Base-by-base conservation (phyloP, 2,113 vertebrate species). In the Antigone vipio region DNA sequence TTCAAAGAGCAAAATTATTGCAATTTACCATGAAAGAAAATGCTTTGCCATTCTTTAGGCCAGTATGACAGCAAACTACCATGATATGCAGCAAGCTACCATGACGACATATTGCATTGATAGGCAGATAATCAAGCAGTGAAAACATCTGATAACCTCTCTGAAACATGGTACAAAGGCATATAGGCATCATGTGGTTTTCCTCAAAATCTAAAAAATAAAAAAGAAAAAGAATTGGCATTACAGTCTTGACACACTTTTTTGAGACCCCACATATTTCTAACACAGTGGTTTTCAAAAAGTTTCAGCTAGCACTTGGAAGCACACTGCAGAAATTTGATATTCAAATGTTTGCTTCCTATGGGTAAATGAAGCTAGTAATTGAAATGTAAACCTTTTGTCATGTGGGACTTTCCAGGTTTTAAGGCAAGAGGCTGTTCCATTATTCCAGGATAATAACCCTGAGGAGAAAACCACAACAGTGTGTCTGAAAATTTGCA, bases 371-470 rank as follows among this genome's bases (percentile, higher is more conserved):
- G 77, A 55, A 82, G 42, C 26, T 62, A 8, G 71, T 95, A 95
- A 87, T 74, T 94, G 84, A 96, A 96, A 96, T 85, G 38, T 89
- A 89, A 96, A 93, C 81, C 27, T 90, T 93, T 88, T 96, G 77
- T 90, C 80, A 82, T 72, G 52, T 40, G 91, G 82, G 58, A 40
- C 42, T 80, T 89, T n/a, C 52, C 84, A 93, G 35, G 45, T 38
- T 85, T 97, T 96, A 80, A 80, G 52, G 82, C 55, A 92, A 80
- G 69, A 92, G 35, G n/a, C 34, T 62, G 68, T 87, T 95, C 85
- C 82, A 86, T 95, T 96, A 92, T 87, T 95, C 55, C 64, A 77
- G 72, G 44, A 83, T 72, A 91, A 95, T 78, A 92, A 86, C 62
- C 72, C 84, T 19, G 73, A 96, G 77, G 81, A 74, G 44, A 89